Evolutionary conservation across 2,797 vertebrate species (phyloP).

Genomic region (Argya squamiceps): DNA sequence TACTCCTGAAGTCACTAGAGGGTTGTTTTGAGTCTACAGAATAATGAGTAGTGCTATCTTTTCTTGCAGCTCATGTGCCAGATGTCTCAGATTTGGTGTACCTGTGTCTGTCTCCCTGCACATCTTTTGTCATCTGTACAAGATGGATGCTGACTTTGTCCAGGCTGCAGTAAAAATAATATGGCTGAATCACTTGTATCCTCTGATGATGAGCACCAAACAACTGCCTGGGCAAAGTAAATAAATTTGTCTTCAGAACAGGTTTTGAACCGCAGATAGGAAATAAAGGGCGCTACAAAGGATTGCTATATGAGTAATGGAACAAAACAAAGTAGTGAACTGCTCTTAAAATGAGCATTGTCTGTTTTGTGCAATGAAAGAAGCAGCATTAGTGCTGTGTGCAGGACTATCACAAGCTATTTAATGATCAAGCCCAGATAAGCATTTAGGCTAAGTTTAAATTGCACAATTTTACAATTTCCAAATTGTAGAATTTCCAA

Average conservation of each 20-base stretch:
- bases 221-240: neutral
- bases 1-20: constrained; percentile 20
- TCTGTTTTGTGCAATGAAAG: neutral
- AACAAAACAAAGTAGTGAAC: neutral
- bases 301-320: neutral
- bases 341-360: neutral
- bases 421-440: neutral
- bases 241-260: neutral
- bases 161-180: neutral
- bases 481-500: neutral
- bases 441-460: neutral
- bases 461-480: neutral
- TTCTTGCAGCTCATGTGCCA: constrained; percentile 2
- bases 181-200: neutral
- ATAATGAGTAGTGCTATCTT: constrained; percentile 11
- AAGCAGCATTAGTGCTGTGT: neutral
- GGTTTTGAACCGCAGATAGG: neutral
- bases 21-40: neutral
- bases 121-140: neutral
- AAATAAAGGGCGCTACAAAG: neutral
- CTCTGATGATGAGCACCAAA: neutral
- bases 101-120: neutral
- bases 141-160: neutral
- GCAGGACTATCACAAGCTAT: neutral
- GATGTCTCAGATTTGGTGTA: constrained; percentile 21